These are phyloP conservation scores for Diaperis boleti DNA, from an alignment of 2,888 invertebrate genomes.

Conservation along the genomic window DNA sequence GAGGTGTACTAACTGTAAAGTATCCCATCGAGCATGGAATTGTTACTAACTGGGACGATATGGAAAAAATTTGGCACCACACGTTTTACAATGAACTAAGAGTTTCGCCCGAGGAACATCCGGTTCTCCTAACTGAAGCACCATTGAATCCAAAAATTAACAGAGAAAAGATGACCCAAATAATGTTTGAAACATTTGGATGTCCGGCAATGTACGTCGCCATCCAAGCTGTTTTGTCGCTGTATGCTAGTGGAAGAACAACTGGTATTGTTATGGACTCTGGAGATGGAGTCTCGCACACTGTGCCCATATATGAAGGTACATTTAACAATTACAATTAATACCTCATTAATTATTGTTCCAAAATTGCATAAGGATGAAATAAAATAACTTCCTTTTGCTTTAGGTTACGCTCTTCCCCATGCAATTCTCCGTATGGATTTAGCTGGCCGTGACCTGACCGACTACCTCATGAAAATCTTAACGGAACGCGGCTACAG, in stretches of 20 bases:
- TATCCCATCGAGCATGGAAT: constrained; percentile 85
- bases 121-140: constrained; percentile 83
- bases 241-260: constrained; percentile 81
- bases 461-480: constrained; percentile 66
- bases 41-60: constrained; percentile 86
- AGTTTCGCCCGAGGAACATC: constrained; percentile 84
- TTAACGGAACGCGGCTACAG: constrained; percentile 65
- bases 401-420: constrained; percentile 64
- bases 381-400: not conserved
- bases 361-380: not conserved
- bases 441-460: constrained; percentile 64
- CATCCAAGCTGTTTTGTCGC: constrained; percentile 79
- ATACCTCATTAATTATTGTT: too few relatives aligned
- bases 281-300: constrained; percentile 81
- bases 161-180: constrained; percentile 83
- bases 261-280: constrained; percentile 81
- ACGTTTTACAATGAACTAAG: constrained; percentile 85
- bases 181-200: constrained; percentile 73
- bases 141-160: constrained; percentile 85
- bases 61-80: constrained; percentile 92
- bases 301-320: constrained; percentile 81
- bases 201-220: constrained; percentile 77
- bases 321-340: too few relatives aligned
- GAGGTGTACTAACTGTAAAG: constrained; percentile 71
- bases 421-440: constrained; percentile 65